Evolutionary conservation across 1,140 invertebrate genomes (phyloP), one percentile per base, ranked within the genome.

Genomic region (Drosophila repletoides): DNA sequence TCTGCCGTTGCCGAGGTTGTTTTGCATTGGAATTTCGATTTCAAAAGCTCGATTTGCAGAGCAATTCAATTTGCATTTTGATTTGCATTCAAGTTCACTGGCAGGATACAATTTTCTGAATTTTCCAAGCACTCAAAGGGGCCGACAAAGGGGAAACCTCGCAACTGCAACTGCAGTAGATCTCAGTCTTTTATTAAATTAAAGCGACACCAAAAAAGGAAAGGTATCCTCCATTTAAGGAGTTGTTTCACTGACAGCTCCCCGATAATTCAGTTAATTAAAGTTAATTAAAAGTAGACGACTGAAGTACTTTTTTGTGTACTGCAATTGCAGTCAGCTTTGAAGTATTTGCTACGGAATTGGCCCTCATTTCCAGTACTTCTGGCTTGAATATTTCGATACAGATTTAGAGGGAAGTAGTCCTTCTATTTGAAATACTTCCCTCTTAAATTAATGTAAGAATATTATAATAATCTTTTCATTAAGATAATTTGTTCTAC

Each of bases 21-120:
- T 40, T 45, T 43, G 5, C 38, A 40, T 21, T 10, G 14, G 46
- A n/a, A 41, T 61, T 31, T 17, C 66, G 52, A 80, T 66, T 75
- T 46, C 40, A 34, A 63, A 53, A 55, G n/a, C n/a, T n/a, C 76
- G 31, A 46, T 24, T 49, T 69, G 59, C 17, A 12, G 12, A 38
- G 36, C 65, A 41, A 63, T 56, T 46, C 51, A 22, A 55, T 46
- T 56, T 56, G 21, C 52, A 65, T 56, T 56, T 40, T 10, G 41
- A 64, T 64, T 64, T 64, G 51, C 49, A 55, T 64, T 64, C 51
- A 46, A 55, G 49, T 63, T 63, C 49, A 63, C 40, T 46, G 24
- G 24, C 51, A 55, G 52, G 34, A 14, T 5, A 12, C 1, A 51
- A 48, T 52, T 52, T 31, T 41, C 31, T 21, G 41, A 15, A 48